Evolutionary conservation across 2,797 vertebrate species (phyloP).

Genomic region (Trachurus trachurus): DNA sequence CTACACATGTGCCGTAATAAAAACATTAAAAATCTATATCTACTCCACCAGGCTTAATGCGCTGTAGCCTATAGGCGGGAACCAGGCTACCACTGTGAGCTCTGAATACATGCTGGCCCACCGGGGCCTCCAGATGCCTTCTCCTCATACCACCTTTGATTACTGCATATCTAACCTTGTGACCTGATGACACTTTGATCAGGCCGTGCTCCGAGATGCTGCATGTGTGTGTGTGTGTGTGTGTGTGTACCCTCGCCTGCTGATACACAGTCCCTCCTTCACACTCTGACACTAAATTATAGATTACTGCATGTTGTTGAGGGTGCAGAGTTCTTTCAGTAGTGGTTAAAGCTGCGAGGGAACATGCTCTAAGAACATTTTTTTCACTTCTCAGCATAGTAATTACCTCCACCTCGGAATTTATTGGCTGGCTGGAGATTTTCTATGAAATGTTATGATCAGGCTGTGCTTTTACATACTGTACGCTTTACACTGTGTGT

Average conservation of each 20-base stretch:
- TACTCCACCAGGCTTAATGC: neutral
- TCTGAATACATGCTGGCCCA: conserved; percentile 36
- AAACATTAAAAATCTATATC: conserved; percentile 46
- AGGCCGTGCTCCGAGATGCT: conserved; percentile 41
- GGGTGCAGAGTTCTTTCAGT: conserved; percentile 49
- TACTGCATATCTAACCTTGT: conserved; percentile 64
- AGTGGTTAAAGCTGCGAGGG: conserved; percentile 46
- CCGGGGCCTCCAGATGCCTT: conserved; percentile 24
- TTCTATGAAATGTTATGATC: conserved; percentile 53
- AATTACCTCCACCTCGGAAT: conserved; percentile 56
- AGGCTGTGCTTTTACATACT: conserved; percentile 33
- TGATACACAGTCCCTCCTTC: conserved; percentile 52
- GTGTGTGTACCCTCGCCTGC: conserved; percentile 17
- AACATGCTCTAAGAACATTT: conserved; percentile 58
- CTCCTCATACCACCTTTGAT: conserved; percentile 62
- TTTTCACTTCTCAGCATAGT: conserved; percentile 58
- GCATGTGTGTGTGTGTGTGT: neutral
- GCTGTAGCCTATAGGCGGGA: neutral
- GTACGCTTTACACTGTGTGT: conserved; percentile 17
- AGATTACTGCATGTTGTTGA: conserved; percentile 51
- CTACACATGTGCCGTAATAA: conserved; percentile 21
- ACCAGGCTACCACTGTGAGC: conserved; percentile 12
- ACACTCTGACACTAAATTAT: conserved; percentile 70
- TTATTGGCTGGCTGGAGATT: conserved; percentile 39
- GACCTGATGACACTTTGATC: conserved; percentile 69